Conservation (phyloP, 2,797 vertebrate species). For the Malacoraja senta region DNA sequence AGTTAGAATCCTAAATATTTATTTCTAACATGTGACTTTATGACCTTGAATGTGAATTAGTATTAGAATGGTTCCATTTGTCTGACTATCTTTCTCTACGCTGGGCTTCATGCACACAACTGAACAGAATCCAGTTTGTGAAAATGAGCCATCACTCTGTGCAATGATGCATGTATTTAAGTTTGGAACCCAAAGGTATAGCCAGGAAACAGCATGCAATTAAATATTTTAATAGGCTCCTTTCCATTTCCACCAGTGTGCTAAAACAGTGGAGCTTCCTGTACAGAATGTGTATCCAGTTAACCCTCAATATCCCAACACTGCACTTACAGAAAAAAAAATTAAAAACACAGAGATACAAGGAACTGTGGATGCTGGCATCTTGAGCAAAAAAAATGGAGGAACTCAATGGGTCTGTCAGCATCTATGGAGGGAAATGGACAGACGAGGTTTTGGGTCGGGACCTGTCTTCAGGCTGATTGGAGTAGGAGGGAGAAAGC, state of each 20-base stretch:
- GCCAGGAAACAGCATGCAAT: conserved; percentile 32
- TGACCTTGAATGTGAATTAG: background rate
- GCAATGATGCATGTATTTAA: conserved; percentile 40
- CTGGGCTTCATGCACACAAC: conserved; percentile 32
- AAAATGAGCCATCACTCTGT: conserved; percentile 39
- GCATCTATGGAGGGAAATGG: too few species aligned
- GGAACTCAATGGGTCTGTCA: too few species aligned
- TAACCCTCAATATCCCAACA: background rate
- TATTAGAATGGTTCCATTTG: background rate
- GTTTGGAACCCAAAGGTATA: conserved; percentile 27
- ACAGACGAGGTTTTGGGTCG: too few species aligned
- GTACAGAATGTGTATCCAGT: background rate
- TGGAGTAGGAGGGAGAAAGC: too few species aligned
- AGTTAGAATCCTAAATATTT: background rate
- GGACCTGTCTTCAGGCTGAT: too few species aligned
- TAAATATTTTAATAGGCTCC: accelerated
- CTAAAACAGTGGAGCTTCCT: background rate
- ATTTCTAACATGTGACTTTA: background rate
- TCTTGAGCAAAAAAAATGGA: too few species aligned
- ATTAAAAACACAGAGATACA: too few species aligned
- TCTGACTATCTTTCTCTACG: too few species aligned
- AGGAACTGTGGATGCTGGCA: too few species aligned
- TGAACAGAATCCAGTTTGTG: conserved; percentile 38
- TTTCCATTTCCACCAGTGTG: background rate
- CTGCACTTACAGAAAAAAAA: background rate